Percentiles rank a stretch among this genome's conserved stretches.
Evolutionary conservation across 2,113 vertebrate species (phyloP).

Genomic region (Brevimyrus niger): DNA sequence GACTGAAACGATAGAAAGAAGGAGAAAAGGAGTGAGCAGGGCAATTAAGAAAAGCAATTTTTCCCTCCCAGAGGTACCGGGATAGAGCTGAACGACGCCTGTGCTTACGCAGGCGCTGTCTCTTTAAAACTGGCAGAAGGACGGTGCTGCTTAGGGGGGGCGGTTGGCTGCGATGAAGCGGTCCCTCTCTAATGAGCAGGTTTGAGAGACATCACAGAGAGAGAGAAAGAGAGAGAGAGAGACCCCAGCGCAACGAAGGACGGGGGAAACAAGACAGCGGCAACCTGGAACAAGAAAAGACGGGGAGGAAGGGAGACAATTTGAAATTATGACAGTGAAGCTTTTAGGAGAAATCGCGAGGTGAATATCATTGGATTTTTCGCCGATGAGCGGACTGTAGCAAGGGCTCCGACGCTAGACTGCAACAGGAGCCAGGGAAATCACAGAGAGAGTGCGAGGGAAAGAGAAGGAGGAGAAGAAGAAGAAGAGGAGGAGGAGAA

Average conservation of each 20-base stretch:
- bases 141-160: slow-evolving; percentile 31
- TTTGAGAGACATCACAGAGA: slow-evolving; percentile 46
- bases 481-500: neutral
- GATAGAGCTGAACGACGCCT: slow-evolving; percentile 15
- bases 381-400: slow-evolving; percentile 12
- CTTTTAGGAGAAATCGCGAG: slow-evolving; percentile 5
- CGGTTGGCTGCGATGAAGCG: slow-evolving; percentile 39
- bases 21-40: slow-evolving; percentile 20
- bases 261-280: slow-evolving; percentile 31
- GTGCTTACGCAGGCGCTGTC: slow-evolving; percentile 54
- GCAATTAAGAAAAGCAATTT: slow-evolving; percentile 37
- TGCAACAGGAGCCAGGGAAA: slow-evolving; percentile 23
- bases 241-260: slow-evolving; percentile 25
- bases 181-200: slow-evolving; percentile 49
- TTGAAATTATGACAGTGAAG: slow-evolving; percentile 19
- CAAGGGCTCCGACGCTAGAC: slow-evolving; percentile 25
- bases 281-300: slow-evolving; percentile 22
- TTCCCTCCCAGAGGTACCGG: slow-evolving; percentile 25
- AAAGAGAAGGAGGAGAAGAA: neutral
- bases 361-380: slow-evolving; percentile 18
- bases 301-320: slow-evolving; percentile 10
- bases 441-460: neutral
- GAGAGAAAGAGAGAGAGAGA: slow-evolving; percentile 18
- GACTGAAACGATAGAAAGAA: slow-evolving; percentile 16
- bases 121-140: slow-evolving; percentile 58